Evolutionary conservation across 1,140 invertebrate species (phyloP), one percentile per base, ranked within the genome.

Genomic region (Wiebesia pumilae): DNA sequence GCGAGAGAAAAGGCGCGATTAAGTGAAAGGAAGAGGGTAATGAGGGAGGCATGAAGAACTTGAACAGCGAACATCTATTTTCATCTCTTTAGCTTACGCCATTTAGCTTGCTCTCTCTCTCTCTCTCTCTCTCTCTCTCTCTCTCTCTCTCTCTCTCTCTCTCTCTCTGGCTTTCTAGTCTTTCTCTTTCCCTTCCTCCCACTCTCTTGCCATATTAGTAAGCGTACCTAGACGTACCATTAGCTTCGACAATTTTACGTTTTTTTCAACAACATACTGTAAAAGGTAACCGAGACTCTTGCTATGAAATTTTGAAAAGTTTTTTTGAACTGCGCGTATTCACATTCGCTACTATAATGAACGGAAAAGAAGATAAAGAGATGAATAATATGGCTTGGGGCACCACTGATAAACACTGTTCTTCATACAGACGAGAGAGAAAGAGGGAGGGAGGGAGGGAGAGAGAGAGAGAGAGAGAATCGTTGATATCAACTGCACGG

Each of bases 241-340:
- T 85, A 80, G 14, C 43, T 80, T 81, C 3, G 67, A 67, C 69
- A 86, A 81, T 81, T 86, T 86, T 33, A 10, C 33, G 6, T 73
- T 81, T 62, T 80, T 71, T 87, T 62, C 77, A 82, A 83, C 69
- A 78, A 10, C 24, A 0, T 33, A 33, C n/a, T 33, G 7, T 33
- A 33, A 30, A 69, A 33, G 30, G 65, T 14, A 69, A 30, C 65
- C 12, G 7, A 7, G n/a, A 69, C 33, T 71, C 19, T 71, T 4
- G 0, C 4, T 62, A 4, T 3, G 3, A 1, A 10, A 3, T 27
- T 62, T 62, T 62, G 1, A 62, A 62, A 27, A 24, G 27, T 27
- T 6, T 27, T 27, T 62, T 27, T 9, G 21, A 75, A n/a, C 38
- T 38, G n/a, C 16, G 27, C 40, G 21, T 14, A 27, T 40, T 24